Conservation (phyloP, 1,140 invertebrate species). For the Trichonephila inaurata region DNA sequence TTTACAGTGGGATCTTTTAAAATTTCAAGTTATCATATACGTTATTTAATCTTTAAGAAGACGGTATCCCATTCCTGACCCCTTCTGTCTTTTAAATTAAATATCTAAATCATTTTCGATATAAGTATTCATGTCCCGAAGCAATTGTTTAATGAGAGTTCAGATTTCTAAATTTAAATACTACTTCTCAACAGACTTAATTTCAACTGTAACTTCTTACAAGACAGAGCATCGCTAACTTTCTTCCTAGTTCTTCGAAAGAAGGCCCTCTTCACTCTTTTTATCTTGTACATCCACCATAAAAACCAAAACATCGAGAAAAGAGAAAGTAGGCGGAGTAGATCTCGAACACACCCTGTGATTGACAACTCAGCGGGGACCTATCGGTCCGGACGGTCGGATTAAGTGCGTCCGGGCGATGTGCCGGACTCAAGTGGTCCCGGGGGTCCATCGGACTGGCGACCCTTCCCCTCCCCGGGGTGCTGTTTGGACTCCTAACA, state of each 20-base stretch:
- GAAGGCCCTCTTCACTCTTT: background rate
- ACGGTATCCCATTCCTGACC: too few relatives aligned
- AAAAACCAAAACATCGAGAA: constrained; percentile 31
- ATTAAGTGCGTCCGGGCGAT: constrained; percentile 70
- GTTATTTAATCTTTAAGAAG: too few relatives aligned
- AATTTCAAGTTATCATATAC: too few relatives aligned
- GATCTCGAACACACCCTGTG: constrained; percentile 22
- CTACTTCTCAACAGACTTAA: too few relatives aligned
- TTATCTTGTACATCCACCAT: constrained; percentile 40
- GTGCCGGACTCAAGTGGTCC: constrained; percentile 75
- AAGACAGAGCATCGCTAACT: too few relatives aligned
- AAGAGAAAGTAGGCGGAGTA: constrained; percentile 64
- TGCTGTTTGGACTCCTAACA: constrained; percentile 65
- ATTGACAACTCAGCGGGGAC: constrained; percentile 72
- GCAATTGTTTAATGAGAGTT: too few relatives aligned
- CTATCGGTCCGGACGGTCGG: constrained; percentile 68
- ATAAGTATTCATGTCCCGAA: too few relatives aligned
- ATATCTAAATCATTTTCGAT: too few relatives aligned
- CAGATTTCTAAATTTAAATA: too few relatives aligned
- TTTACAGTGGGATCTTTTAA: too few relatives aligned
- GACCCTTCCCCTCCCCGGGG: constrained; percentile 17
- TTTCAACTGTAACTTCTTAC: too few relatives aligned
- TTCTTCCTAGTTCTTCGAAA: background rate
- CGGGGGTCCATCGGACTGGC: constrained; percentile 28
- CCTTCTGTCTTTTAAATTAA: too few relatives aligned